A percentile compares a stretch with the other conserved stretches of the same genome.
Conservation (phyloP, 2,797 vertebrate species). For the Vespertilio murinus region DNA sequence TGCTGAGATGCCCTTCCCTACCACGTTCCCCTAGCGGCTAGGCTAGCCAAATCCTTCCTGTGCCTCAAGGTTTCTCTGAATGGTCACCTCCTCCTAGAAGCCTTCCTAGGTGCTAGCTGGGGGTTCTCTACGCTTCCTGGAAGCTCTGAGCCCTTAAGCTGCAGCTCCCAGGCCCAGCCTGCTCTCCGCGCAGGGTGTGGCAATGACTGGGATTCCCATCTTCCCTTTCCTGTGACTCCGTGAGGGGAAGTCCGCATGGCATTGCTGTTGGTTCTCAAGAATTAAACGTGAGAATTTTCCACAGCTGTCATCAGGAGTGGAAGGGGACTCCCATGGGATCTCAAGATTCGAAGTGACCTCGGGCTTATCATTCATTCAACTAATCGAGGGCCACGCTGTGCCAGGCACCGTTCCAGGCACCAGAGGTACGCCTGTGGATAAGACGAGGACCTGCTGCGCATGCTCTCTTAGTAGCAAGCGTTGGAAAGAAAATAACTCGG, state of each 20-base stretch:
- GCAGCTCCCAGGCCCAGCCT: not conserved
- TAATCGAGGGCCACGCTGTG: not conserved
- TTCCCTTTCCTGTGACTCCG: not conserved
- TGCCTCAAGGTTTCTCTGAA: not conserved
- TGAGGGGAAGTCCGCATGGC: not conserved
- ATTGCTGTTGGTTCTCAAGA: not conserved
- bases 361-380: not conserved
- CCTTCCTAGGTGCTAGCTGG: not conserved
- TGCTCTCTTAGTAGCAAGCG: not conserved
- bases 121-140: not conserved
- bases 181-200: not conserved
- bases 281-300: not conserved
- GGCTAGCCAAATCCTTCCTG: not conserved
- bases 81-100: not conserved
- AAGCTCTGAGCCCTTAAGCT: not conserved
- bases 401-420: not conserved
- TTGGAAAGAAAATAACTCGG: not conserved
- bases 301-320: not conserved
- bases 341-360: not conserved
- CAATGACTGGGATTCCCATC: not conserved
- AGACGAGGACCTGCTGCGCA: not conserved
- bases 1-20: not conserved
- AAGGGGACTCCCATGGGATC: not conserved
- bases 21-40: not conserved
- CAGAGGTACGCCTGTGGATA: not conserved